Evolutionary conservation across 30 jellyfish, hydroid and myxozoan genomes (phyloP), one percentile per base, ranked within the genome.

Genomic region (Nemopilema nomurai): DNA sequence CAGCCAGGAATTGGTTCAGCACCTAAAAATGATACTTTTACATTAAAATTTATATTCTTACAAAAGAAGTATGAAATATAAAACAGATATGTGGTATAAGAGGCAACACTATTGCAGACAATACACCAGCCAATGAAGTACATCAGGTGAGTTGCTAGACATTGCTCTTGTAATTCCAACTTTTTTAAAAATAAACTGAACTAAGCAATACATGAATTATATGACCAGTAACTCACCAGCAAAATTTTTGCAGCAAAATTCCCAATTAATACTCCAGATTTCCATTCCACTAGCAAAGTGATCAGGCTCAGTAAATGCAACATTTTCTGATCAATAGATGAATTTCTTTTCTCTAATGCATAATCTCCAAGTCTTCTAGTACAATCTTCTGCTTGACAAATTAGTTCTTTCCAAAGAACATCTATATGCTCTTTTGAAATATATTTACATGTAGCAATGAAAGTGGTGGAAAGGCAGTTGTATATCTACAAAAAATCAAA

Each of bases 401-500:
- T 23, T 27, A 83, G 71, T 20, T 84, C 28, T 28, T 83, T 71
- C 86, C 85, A 83, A 18, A 83, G 91, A 21, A 72, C 62, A 31
- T 41, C 71, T 24, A 33, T 32, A 51, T 76, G 25, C 0, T 83
- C 91, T 72, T 83, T 57, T 24, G 85, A 28, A 19, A 84, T 62
- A 19, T 83, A 31, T 23, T 83, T 83, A 19, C 80, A 65, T 25
- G 91, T 78, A 1, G 91, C 91, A 69, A 69, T 70, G 24, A 83
- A 51, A 29, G 76, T 18, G 29, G 53, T 49, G 27, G 71, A 76
- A 19, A 83, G 77, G 53, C 91, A 83, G 6, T 71, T 74, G 71
- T 50, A 71, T 18, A 83, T 86, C 91, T 83, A 25, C 18, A 67
- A 22, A 79, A 50, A 49, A 69, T 51, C 18, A 76, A 23, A 41